A percentile compares a stretch with the other conserved stretches of the same genome.
Evolutionary conservation across 1,140 invertebrate species (phyloP).

Genomic region (Zaprionus tsacasi): DNA sequence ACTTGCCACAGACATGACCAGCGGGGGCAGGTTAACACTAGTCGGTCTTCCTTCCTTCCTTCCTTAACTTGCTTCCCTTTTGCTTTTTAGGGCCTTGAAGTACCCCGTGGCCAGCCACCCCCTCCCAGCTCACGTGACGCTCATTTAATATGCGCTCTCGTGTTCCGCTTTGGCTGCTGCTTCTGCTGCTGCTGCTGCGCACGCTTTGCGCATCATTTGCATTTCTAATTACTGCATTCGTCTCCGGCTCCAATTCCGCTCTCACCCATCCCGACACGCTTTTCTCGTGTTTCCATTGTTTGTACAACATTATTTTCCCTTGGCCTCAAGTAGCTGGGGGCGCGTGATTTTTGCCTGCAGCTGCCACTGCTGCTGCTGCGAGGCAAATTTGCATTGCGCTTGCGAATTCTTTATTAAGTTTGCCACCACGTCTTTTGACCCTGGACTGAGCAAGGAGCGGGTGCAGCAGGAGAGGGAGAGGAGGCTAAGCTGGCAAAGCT

Average conservation of each 20-base stretch:
- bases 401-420: conserved; percentile 26
- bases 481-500: background rate
- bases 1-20: conserved; percentile 2
- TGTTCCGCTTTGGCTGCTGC: conserved; percentile 17
- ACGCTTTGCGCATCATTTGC: conserved; percentile 49
- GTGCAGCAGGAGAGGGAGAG: background rate
- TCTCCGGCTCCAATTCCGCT: background rate
- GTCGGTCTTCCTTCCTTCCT: background rate
- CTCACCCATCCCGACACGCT: background rate
- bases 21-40: conserved; percentile 11
- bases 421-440: conserved; percentile 9
- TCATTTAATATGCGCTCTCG: conserved; percentile 45
- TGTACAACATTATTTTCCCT: conserved; percentile 32
- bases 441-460: background rate
- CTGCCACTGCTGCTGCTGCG: background rate
- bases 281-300: conserved; percentile 29
- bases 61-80: too few relatives aligned
- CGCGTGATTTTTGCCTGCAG: conserved; percentile 42
- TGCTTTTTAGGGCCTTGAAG: background rate
- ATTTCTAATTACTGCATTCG: conserved; percentile 54
- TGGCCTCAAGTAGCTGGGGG: conserved; percentile 15
- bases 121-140: conserved; percentile 24
- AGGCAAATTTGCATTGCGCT: conserved; percentile 28
- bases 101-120: background rate
- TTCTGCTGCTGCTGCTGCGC: conserved; percentile 27